Conservation (phyloP, 2,797 vertebrate genomes). For the Hapalemur alaotrensis region DNA sequence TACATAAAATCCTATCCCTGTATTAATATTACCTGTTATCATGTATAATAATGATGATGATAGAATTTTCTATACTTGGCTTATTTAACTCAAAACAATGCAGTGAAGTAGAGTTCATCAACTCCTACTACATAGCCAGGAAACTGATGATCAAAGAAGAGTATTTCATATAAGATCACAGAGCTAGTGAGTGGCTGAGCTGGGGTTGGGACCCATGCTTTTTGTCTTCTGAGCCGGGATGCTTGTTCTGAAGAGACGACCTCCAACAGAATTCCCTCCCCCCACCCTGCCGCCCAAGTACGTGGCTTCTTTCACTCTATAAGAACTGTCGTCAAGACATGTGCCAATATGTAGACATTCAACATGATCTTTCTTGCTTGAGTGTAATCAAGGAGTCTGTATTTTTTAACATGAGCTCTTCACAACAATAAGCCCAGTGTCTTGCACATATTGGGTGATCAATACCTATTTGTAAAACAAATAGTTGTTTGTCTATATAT, state of each 20-base stretch:
- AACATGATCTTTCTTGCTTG: background rate
- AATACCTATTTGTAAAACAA: background rate
- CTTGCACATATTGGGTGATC: background rate
- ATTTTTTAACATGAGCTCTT: background rate
- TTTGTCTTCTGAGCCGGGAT: background rate
- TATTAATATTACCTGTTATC: background rate
- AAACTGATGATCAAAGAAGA: background rate
- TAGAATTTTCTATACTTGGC: background rate
- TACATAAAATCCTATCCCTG: background rate
- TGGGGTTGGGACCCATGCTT: background rate
- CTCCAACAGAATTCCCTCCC: background rate
- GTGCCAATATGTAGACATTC: background rate
- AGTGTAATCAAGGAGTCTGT: background rate
- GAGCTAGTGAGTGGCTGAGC: background rate
- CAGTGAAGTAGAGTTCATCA: background rate
- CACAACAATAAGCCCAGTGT: background rate
- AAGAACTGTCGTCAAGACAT: background rate
- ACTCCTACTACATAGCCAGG: background rate
- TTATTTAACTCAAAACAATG: background rate
- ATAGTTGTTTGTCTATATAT: background rate
- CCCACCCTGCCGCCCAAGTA: no score
- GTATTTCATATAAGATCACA: background rate
- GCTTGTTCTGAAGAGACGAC: background rate
- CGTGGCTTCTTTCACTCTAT: background rate
- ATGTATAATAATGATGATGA: background rate